Evolutionary conservation across 1,140 invertebrate genomes (phyloP).

Genomic region (Reticulitermes speratus): DNA sequence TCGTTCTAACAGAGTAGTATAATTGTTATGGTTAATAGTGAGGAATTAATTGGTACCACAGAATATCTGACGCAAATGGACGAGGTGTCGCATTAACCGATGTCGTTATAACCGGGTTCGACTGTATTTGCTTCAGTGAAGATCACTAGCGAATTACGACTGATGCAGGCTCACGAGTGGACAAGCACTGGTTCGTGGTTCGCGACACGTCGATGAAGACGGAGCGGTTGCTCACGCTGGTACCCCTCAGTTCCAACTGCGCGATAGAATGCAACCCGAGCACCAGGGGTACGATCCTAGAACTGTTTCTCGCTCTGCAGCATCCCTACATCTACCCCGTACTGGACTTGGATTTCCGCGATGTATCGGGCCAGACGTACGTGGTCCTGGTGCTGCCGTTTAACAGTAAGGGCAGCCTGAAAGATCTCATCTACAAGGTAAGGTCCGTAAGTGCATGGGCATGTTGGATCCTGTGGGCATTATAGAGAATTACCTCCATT

Average conservation of each 20-base stretch:
- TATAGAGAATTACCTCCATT: not conserved
- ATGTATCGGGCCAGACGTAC: conserved; percentile 52
- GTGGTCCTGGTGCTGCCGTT: conserved; percentile 77
- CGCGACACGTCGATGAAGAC: conserved; percentile 76
- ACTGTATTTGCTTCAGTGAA: too few relatives aligned
- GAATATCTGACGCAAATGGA: too few relatives aligned
- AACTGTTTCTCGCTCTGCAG: conserved; percentile 80
- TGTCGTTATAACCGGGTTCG: too few relatives aligned
- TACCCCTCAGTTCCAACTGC: conserved; percentile 62
- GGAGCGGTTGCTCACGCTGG: conserved; percentile 77
- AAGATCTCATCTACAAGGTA: conserved; percentile 86
- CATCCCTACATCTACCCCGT: conserved; percentile 91
- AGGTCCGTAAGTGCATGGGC: conserved; percentile 37
- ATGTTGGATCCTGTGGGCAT: not conserved
- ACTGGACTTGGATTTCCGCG: conserved; percentile 70
- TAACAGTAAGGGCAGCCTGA: conserved; percentile 78
- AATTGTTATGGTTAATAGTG: too few relatives aligned
- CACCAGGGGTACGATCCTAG: conserved; percentile 67
- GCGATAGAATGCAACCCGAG: conserved; percentile 50
- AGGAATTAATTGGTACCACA: too few relatives aligned
- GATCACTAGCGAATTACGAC: too few relatives aligned
- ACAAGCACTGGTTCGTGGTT: conserved; percentile 88
- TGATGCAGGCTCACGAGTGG: conserved; percentile 66
- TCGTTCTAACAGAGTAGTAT: too few relatives aligned
- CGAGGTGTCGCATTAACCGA: too few relatives aligned